Evolutionary conservation across 2,113 vertebrate species (phyloP), one percentile per base, ranked within the genome.

Genomic region (Procavia capensis): DNA sequence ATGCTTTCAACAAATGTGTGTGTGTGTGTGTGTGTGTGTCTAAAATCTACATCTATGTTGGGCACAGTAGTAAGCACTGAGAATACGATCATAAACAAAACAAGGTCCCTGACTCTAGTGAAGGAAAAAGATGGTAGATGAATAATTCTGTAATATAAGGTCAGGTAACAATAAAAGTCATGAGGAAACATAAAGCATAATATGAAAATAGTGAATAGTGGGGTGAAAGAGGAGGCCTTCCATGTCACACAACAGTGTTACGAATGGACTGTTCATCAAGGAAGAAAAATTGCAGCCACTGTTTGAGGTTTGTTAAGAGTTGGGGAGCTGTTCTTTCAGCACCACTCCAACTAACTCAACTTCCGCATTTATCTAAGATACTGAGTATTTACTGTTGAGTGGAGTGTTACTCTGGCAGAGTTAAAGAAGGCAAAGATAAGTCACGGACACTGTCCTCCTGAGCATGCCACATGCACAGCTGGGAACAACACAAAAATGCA

Each of bases 251-350:
- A 75, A 31, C 4, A 2, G 13, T 22, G 9, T 57, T 45, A 8
- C 3, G 4, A 80, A 13, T 54, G 63, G 27, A 20, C 41, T 36
- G 34, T 86, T 72, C 17, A 57, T 39, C n/a, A 64, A 43, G 45
- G 27, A 25, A 31, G 70, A 54, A 61, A 54, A 66, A 4, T 1
- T 43, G 8, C 25, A 27, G 59, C 64, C 22, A 1, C 5, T 10
- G n/a, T 45, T n/a, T 75, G 34, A 16, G 24, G 19, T 45, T 14
- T 41, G 82, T 66, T 25, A 70, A 61, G 66, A 7, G 54, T 11
- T 9, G 1, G 20, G 68, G 89, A 85, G 63, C 95, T 96, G 85
- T 94, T 63, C 89, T 84, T 96, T 93, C 89, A 95, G 82, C 50
- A 75, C 89, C 54, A 39, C 41, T 87, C 25, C 39, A 66, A 5